Base-by-base conservation (phyloP, 2,888 invertebrate species). In the Exocentrus adspersus region DNA sequence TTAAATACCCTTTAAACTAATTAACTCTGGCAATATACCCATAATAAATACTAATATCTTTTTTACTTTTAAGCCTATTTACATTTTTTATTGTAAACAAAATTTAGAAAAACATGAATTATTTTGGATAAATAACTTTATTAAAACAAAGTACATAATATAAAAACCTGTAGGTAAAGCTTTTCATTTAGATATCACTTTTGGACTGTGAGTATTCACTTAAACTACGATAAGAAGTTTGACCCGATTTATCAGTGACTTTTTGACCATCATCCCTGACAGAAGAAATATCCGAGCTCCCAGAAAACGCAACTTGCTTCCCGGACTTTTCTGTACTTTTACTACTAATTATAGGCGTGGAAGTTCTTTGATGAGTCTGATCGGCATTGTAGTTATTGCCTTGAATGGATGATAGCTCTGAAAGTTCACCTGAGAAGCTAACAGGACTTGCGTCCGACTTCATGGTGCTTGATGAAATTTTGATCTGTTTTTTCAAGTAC, bases 281-380 rank as follows among this genome's bases (percentile, higher is more conserved):
- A 0, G 87, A 87, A 0, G 87, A 87, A 64, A 87, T 75, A 69
- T 87, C 87, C 62, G 87, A 87, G 45, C 84, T 85, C 52, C 84
- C 85, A 68, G 85, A 85, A 70, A 87, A 86, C 48, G 85, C 75
- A 46, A 85, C 77, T 60, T 70, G 62, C 30, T 72, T 57, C 37
- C 68, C 65, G 14, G 85, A 84, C 51, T 81, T 65, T 64, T 72
- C 77, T 1, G 75, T 70, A 71, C 83, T 86, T 2, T 86, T 86
- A 71, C 82, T 85, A 17, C 83, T 80, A 61, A 46, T 58, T n/a
- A 88, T 85, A 0, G 88, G 88, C 2, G 88, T 88, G 0, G 88
- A 88, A 2, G 88, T 88, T 1, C 86, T 82, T 28, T 78, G 79
- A 7, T 72, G 75, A 43, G 62, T 67, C 53, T 72, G 75, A 14